Base-by-base conservation (phyloP, 2,888 invertebrate species). In the Dastarcus helophoroides region DNA sequence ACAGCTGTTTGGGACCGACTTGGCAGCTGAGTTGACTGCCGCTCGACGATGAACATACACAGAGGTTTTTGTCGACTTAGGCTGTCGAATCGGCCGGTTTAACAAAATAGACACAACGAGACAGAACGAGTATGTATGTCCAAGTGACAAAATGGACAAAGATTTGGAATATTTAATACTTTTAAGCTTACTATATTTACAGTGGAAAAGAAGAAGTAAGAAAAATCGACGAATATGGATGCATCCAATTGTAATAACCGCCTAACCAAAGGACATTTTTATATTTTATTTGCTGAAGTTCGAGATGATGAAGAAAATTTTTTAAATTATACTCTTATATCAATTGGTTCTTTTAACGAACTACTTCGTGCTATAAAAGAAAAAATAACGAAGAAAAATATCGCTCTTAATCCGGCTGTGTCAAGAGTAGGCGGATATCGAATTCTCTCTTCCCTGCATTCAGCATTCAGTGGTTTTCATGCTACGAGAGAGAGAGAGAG, bases 1-100 rank as follows among this genome's bases (percentile, higher is more conserved):
- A 17, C 19, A 17, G 19, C 19, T 6, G 19, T 17, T 17, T 17
- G 19, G 6, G 19, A n/a, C 19, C 19, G 19, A 17, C 19, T 17
- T n/a, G 19, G 19, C 19, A n/a, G 19, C n/a, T n/a, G 19, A 17
- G 19, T 17, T n/a, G 19, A n/a, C n/a, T 17, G 19, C 19, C 19
- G 19, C 19, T 17, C 19, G 19, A 17, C 19, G 19, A 17, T 17
- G 19, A n/a, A 17, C 19, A 17, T n/a, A 17, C 19, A n/a, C 19
- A 7, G 19, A 6, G 19, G 19, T 17, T 17, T 17, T 17, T 17
- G 19, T 6, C n/a, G 19, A 17, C 19, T 17, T 6, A n/a, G n/a
- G 6, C n/a, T n/a, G n/a, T n/a, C n/a, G n/a, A n/a, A n/a, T n/a
- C n/a, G n/a, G n/a, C n/a, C n/a, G n/a, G n/a, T n/a, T n/a, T n/a